phyloP scores from a whole-genome alignment of 2,113 vertebrate genomes.

The Microtus richardsoni region DNA sequence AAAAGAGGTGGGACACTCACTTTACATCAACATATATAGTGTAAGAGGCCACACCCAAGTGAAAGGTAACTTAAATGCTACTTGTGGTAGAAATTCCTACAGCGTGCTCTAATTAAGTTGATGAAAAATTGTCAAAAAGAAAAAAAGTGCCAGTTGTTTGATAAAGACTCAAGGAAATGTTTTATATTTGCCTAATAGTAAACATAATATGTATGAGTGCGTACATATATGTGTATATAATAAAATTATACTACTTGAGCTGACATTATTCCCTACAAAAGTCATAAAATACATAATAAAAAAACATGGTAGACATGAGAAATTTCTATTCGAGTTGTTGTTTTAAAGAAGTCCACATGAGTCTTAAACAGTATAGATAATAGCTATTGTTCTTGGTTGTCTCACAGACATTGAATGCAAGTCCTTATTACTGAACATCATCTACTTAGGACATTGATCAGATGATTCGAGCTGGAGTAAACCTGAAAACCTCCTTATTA shows the following conservation, averaged over 20 bases:
- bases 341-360: neutral
- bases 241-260: neutral
- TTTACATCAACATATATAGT: no score
- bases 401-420: neutral
- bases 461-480: neutral
- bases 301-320: neutral
- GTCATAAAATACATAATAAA: neutral
- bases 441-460: neutral
- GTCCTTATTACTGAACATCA: neutral
- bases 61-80: no score
- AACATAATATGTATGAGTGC: neutral
- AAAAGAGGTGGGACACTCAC: no score
- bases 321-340: neutral
- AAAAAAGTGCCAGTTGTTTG: neutral
- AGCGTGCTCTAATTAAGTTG: no score
- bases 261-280: neutral
- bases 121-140: neutral
- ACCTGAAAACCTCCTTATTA: no score
- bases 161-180: neutral
- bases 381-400: neutral
- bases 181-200: neutral
- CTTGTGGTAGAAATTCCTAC: no score
- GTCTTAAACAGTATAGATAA: neutral
- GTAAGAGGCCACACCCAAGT: no score
- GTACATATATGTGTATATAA: neutral